Evolutionary conservation across 2,113 vertebrate genomes (phyloP).

Genomic region (Pseudorhombus dupliciocellatus): DNA sequence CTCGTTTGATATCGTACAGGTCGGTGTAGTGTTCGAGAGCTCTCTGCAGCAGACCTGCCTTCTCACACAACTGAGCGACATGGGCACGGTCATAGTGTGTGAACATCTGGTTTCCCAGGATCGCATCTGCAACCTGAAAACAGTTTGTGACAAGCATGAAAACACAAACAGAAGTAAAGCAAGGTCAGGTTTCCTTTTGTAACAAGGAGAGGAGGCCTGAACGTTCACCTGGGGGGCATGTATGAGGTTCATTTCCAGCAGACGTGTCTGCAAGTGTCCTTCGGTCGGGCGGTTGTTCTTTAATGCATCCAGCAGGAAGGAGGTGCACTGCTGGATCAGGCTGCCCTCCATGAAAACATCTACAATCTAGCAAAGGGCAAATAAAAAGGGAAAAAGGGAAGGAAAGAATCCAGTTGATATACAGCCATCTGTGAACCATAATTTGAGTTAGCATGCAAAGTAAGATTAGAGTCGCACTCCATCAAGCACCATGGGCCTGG

Average conservation of each 20-base stretch:
- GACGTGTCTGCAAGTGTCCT: slow-evolving; percentile 90
- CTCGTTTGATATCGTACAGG: slow-evolving; percentile 90
- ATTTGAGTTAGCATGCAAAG: slow-evolving; percentile 15
- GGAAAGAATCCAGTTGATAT: not conserved
- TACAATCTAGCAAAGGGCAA: slow-evolving; percentile 84
- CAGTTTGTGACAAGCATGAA: slow-evolving; percentile 10
- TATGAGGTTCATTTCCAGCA: slow-evolving; percentile 95
- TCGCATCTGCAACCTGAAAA: slow-evolving; percentile 91
- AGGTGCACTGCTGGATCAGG: slow-evolving; percentile 93
- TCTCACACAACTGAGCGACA: slow-evolving; percentile 93
- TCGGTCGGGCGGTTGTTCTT: slow-evolving; percentile 90
- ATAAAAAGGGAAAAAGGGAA: not conserved
- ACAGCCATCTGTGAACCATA: slow-evolving; percentile 16
- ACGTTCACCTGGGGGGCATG: slow-evolving; percentile 89
- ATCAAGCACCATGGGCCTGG: slow-evolving; percentile 8
- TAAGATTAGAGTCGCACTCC: slow-evolving; percentile 22
- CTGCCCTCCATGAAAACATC: slow-evolving; percentile 96
- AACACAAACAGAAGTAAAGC: not conserved
- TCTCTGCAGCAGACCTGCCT: slow-evolving; percentile 90
- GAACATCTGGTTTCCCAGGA: slow-evolving; percentile 96
- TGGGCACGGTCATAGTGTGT: slow-evolving; percentile 91
- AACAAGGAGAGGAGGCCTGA: not conserved
- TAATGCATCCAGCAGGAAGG: slow-evolving; percentile 90
- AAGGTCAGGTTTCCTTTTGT: not conserved
- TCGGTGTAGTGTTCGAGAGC: slow-evolving; percentile 92